Base-by-base conservation (phyloP, 2,888 invertebrate species). In the Geophilus truncorum region DNA sequence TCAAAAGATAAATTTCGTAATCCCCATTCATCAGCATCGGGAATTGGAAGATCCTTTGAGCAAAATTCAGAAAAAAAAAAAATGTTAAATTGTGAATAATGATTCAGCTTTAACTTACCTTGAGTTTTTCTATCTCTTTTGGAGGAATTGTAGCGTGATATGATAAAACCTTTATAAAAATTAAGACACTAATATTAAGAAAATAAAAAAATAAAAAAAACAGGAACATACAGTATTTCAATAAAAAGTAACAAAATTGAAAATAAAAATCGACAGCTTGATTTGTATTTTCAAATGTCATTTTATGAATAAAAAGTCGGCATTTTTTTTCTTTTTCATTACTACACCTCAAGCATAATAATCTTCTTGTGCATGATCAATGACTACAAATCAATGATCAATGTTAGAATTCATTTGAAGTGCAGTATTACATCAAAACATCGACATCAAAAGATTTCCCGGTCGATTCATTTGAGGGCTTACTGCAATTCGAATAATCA, bases 121-220 rank as follows among this genome's bases (percentile, higher is more conserved):
- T 85, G 34, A 89, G 83, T 40, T 85, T 84, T 78, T 86, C 85
- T 1, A 89, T 86, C 83, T 89, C 89, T 78, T 88, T 88, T 25
- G 84, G 83, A 0, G 88, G 85, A 0, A 88, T 88, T 0, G 88
- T 87, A 0, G 89, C 88, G 83, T 89, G 89, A 83, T 89, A 89
- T 2, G 89, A 89, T 62, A 89, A 83, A 2, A 89, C 88, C 89
- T 89, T 84, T 0, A 62, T 12, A 1, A 62, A 84, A 85, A 76
- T 82, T 34, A 79, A 81, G 82, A 57, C 12, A 78, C 76, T 40
- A 82, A 21, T 40, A 57, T 4, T 57, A 28, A 79, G 30, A 81
- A 57, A 79, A 21, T 80, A 34, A 10, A 45, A 78, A 25, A 32
- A 57, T 18, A 45, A n/a, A n/a, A n/a, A n/a, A n/a, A n/a, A n/a